These are phyloP conservation scores for Tinamus guttatus DNA, from an alignment of 2,113 vertebrate genomes.

Conservation along the genomic window DNA sequence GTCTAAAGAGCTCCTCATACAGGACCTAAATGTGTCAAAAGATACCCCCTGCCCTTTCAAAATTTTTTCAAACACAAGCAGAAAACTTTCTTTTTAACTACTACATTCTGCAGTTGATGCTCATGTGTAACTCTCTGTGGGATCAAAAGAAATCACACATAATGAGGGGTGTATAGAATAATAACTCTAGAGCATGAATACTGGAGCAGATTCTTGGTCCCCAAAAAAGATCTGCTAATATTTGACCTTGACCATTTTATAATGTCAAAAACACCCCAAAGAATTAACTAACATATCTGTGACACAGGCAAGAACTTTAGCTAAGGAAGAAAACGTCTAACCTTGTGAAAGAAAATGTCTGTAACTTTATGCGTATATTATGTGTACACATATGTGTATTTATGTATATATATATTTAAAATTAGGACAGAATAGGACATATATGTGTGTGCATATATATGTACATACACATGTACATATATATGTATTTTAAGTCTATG, in stretches of 20 bases:
- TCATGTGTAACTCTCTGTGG: background rate
- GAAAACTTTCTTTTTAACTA: background rate
- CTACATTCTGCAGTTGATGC: background rate
- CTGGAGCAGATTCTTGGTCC: background rate
- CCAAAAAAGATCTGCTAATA: background rate
- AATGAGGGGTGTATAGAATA: background rate
- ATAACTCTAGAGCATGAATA: background rate
- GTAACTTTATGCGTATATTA: no score
- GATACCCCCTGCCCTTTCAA: background rate
- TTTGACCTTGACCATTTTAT: conserved; percentile 33
- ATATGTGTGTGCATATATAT: no score
- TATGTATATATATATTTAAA: no score
- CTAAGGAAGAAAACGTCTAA: conserved; percentile 33
- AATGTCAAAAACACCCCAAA: conserved; percentile 52
- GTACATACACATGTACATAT: no score
- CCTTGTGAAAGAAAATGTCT: no score
- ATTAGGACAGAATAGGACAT: no score
- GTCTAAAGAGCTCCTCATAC: background rate
- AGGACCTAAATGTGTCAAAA: background rate
- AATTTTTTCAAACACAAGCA: background rate
- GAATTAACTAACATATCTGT: conserved; percentile 47
- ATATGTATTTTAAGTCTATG: background rate
- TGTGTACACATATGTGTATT: no score
- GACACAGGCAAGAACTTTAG: conserved; percentile 35
- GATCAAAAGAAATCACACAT: background rate